Evolutionary conservation across 2,113 vertebrate genomes (phyloP).

Genomic region (Xiphorhynchus elegans): DNA sequence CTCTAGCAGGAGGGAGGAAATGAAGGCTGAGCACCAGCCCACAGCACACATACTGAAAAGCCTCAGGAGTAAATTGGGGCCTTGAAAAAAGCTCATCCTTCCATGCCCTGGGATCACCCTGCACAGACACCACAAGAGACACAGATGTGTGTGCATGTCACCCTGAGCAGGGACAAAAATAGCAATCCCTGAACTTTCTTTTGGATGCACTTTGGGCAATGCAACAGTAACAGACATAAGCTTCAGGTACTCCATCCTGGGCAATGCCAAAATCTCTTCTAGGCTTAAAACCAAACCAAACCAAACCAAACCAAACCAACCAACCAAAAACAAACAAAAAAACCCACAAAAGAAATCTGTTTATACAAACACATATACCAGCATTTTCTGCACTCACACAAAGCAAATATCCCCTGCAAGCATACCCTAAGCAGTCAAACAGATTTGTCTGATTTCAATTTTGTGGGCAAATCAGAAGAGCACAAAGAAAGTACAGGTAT

Average conservation of each 20-base stretch:
- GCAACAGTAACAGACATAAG: background rate
- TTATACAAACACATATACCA: background rate
- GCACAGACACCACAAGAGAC: background rate
- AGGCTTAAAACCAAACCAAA: background rate
- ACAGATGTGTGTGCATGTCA: fast-evolving
- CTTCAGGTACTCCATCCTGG: background rate
- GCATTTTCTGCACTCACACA: background rate
- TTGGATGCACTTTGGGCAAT: background rate
- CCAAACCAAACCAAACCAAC: too few relatives aligned
- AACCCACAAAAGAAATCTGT: background rate
- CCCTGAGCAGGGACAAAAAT: background rate
- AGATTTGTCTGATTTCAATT: background rate
- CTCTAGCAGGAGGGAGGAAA: conserved; percentile 36
- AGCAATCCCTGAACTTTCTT: background rate
- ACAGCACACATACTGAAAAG: background rate
- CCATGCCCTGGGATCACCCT: background rate
- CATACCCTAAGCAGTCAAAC: background rate
- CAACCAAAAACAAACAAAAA: too few relatives aligned
- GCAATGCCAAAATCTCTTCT: background rate
- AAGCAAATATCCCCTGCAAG: background rate
- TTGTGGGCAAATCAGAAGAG: background rate
- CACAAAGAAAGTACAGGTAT: background rate
- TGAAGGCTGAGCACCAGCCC: background rate
- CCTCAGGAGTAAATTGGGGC: background rate
- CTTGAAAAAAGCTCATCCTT: background rate